Conservation (phyloP, 1,140 invertebrate genomes). For the Camponotus pennsylvanicus region DNA sequence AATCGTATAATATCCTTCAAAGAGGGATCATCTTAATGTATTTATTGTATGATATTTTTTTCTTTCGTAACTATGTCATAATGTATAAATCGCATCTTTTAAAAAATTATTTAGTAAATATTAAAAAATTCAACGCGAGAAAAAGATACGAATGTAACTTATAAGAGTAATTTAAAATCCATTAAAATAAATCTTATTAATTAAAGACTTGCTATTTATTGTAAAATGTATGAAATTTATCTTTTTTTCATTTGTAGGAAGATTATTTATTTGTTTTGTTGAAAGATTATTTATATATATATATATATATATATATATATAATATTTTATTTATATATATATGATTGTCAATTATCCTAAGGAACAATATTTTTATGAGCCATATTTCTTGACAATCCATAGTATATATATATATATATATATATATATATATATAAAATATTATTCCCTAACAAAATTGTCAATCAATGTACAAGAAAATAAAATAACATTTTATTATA, state of each 20-base stretch:
- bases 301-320: too few relatives aligned
- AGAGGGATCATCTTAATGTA: too few relatives aligned
- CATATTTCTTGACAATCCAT: too few relatives aligned
- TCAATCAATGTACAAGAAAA: not conserved
- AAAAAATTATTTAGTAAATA: not conserved
- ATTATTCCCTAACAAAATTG: too few relatives aligned
- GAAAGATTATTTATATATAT: not conserved
- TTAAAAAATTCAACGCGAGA: not conserved
- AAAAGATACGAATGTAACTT: not conserved
- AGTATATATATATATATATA: too few relatives aligned
- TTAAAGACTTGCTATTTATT: not conserved
- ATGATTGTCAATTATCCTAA: too few relatives aligned
- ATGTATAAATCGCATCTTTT: too few relatives aligned
- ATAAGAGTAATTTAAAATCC: not conserved
- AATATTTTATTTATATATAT: too few relatives aligned
- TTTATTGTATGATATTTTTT: too few relatives aligned
- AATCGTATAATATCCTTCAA: not conserved
- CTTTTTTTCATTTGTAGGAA: not conserved
- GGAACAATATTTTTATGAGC: too few relatives aligned
- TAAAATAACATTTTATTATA: slow-evolving; percentile 30
- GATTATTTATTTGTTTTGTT: not conserved
- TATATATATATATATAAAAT: too few relatives aligned
- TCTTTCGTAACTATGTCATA: too few relatives aligned
- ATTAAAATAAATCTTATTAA: not conserved
- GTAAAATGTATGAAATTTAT: not conserved